phyloP scores from a whole-genome alignment of 2,113 vertebrate genomes.

The Pongo abelii region DNA sequence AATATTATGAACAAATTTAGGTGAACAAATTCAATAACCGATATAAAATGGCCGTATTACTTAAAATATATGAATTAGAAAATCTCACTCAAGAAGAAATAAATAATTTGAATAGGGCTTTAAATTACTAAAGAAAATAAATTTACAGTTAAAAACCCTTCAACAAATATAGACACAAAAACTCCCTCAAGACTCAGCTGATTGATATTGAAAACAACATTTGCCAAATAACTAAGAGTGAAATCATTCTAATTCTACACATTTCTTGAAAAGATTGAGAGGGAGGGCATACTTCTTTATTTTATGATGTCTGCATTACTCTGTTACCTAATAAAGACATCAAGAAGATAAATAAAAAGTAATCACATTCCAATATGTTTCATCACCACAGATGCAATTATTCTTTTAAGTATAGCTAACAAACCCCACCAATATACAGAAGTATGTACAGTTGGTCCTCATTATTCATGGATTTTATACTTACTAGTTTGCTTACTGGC shows the following conservation, averaged over 20 bases:
- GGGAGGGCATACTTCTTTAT: no score
- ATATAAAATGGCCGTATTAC: background rate
- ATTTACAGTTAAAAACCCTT: background rate
- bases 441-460: background rate
- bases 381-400: background rate
- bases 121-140: no score
- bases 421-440: background rate
- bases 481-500: no score
- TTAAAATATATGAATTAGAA: background rate
- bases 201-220: no score
- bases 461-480: background rate
- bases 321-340: background rate
- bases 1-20: background rate
- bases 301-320: background rate
- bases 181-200: background rate
- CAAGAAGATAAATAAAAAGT: background rate
- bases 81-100: background rate
- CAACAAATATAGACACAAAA: background rate
- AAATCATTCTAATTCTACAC: background rate
- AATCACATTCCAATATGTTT: background rate
- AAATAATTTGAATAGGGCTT: no score
- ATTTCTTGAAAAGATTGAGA: background rate
- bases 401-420: background rate
- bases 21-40: background rate
- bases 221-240: background rate